Conservation (phyloP, 2,888 invertebrate species). For the Cartodere bifasciata region DNA sequence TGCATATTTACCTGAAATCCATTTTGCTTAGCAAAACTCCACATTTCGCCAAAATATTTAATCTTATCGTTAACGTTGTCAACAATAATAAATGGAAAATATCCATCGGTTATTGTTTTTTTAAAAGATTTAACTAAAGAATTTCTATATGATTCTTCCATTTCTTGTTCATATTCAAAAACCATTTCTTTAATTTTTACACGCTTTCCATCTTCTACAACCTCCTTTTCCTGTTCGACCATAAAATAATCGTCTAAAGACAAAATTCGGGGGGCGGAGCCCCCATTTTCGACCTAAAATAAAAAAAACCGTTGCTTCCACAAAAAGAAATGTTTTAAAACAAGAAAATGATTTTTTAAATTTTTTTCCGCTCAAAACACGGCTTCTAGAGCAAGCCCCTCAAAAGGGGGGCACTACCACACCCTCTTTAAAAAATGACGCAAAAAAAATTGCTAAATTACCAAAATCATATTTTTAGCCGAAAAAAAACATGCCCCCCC, state of each 20-base stretch:
- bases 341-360: too few relatives aligned
- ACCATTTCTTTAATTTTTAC: conserved; percentile 58
- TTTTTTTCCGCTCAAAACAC: too few relatives aligned
- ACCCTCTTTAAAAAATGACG: too few relatives aligned
- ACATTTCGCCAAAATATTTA: conserved; percentile 74
- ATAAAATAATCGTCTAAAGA: conserved; percentile 95
- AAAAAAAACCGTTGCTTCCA: too few relatives aligned
- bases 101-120: conserved; percentile 79
- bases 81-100: conserved; percentile 84
- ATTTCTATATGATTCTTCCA: conserved; percentile 70
- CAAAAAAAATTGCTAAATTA: too few relatives aligned
- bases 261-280: conserved; percentile 80
- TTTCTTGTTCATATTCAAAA: conserved; percentile 77
- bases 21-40: conserved; percentile 71
- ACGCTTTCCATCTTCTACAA: conserved; percentile 58
- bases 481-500: too few relatives aligned
- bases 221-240: conserved; percentile 67
- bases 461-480: too few relatives aligned
- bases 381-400: too few relatives aligned
- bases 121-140: conserved; percentile 82
- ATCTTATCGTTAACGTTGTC: conserved; percentile 82
- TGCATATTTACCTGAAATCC: conserved; percentile 60
- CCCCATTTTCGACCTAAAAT: conserved; percentile 59
- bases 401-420: too few relatives aligned
- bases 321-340: too few relatives aligned